phyloP scores from a whole-genome alignment of 2,113 vertebrate species.

The Calypte anna region DNA sequence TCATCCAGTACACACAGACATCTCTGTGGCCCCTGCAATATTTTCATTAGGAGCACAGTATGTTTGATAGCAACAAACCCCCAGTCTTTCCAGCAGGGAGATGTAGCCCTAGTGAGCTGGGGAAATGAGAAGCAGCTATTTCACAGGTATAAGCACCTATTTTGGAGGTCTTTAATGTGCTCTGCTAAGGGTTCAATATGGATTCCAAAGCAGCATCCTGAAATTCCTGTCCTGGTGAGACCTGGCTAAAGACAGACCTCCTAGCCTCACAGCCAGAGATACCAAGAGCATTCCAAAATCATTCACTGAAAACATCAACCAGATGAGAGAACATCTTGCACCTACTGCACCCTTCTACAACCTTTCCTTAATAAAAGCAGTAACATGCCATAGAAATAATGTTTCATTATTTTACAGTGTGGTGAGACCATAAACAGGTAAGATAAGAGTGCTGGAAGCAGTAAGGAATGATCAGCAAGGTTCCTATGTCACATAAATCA shows the following conservation, averaged over 20 bases:
- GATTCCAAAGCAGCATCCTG: not conserved
- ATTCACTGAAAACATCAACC: not conserved
- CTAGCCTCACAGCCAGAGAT: not conserved
- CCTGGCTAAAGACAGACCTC: not conserved
- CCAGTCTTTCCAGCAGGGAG: not conserved
- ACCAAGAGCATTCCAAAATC: not conserved
- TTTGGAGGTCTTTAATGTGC: not conserved
- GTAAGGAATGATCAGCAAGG: not conserved
- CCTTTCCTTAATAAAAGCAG: not conserved
- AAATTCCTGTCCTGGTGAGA: not conserved
- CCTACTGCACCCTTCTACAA: not conserved
- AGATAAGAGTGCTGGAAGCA: not conserved
- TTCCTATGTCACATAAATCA: not conserved
- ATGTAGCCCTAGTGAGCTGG: not conserved
- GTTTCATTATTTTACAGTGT: not conserved
- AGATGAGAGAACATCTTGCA: not conserved
- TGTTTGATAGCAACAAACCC: not conserved
- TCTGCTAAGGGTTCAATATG: not conserved
- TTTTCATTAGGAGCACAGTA: not conserved
- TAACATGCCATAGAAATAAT: fast-evolving
- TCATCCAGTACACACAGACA: fast-evolving
- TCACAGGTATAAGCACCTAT: not conserved
- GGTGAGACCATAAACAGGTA: not conserved
- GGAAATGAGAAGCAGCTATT: not conserved
- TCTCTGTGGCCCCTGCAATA: not conserved